These are phyloP conservation scores for Oryzias celebensis DNA, from an alignment of 2,113 vertebrate species.

Conservation along the genomic window DNA sequence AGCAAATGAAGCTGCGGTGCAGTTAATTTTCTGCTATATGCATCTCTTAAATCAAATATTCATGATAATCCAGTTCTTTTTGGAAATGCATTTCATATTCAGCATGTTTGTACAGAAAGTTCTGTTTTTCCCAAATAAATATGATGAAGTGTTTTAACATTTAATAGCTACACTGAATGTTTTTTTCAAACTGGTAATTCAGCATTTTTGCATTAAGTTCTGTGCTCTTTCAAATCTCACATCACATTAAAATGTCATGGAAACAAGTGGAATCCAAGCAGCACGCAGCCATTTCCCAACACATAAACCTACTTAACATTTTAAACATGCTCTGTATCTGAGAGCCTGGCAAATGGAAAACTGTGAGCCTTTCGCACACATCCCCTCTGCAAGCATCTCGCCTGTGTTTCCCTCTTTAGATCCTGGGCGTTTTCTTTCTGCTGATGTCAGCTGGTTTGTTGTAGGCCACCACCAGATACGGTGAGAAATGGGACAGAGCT, in stretches of 20 bases:
- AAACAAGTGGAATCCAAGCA: neutral
- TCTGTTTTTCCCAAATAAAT: neutral
- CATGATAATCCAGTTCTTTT: too few relatives aligned
- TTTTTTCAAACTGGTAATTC: neutral
- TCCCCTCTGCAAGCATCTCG: conserved; percentile 6
- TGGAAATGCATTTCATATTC: too few relatives aligned
- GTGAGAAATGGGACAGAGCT: conserved; percentile 35
- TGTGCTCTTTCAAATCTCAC: neutral
- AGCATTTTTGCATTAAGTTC: neutral
- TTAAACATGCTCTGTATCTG: conserved; percentile 13
- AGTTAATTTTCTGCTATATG: too few relatives aligned
- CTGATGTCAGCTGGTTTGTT: conserved; percentile 55
- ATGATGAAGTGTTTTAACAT: neutral
- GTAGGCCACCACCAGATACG: conserved; percentile 23
- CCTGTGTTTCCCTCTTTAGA: conserved; percentile 40
- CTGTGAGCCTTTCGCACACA: neutral
- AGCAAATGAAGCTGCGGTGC: too few relatives aligned
- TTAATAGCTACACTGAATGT: neutral
- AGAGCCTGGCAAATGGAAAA: conserved; percentile 25
- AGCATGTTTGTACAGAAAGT: neutral
- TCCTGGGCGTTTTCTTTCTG: conserved; percentile 47
- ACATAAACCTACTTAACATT: neutral
- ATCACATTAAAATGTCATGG: neutral
- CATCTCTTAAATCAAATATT: too few relatives aligned
- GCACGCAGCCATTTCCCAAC: neutral